Percentiles rank a stretch among this genome's conserved stretches.
Evolutionary conservation across 1,140 invertebrate genomes (phyloP).

Genomic region (Drosophila melanica): DNA sequence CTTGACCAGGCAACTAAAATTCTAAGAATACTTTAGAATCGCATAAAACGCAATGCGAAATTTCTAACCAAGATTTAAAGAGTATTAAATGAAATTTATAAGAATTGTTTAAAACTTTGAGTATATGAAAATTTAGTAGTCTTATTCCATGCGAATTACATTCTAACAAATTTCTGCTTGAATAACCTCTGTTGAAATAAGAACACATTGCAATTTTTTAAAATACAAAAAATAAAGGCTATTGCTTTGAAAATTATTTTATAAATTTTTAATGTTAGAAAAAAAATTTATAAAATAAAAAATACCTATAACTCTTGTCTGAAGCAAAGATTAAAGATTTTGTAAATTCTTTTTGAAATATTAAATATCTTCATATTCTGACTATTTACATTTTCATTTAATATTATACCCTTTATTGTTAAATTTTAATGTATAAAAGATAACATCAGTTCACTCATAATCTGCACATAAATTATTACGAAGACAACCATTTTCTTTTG

Average conservation of each 20-base stretch:
- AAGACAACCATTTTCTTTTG: not conserved
- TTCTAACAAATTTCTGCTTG: not conserved
- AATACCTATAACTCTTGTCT: too few relatives aligned
- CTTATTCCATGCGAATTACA: not conserved
- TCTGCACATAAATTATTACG: not conserved
- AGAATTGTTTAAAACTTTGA: not conserved
- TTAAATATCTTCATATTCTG: too few relatives aligned
- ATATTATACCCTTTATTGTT: not conserved
- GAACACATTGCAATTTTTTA: too few relatives aligned
- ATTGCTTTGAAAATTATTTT: too few relatives aligned
- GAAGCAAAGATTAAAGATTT: too few relatives aligned
- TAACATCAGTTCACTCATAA: too few relatives aligned
- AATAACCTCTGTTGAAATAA: too few relatives aligned
- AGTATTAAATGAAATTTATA: not conserved
- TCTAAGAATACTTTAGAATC: conserved; percentile 6
- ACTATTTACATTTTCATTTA: not conserved
- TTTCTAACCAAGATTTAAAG: not conserved
- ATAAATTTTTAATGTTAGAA: too few relatives aligned
- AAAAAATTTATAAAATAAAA: too few relatives aligned
- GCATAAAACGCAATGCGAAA: not conserved
- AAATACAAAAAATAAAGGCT: too few relatives aligned
- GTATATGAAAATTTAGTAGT: too few relatives aligned
- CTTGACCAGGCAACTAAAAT: conserved; percentile 9
- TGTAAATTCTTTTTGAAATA: too few relatives aligned
- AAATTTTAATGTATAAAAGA: not conserved